Conservation (phyloP, 2,113 vertebrate genomes). For the Platanista minor region DNA sequence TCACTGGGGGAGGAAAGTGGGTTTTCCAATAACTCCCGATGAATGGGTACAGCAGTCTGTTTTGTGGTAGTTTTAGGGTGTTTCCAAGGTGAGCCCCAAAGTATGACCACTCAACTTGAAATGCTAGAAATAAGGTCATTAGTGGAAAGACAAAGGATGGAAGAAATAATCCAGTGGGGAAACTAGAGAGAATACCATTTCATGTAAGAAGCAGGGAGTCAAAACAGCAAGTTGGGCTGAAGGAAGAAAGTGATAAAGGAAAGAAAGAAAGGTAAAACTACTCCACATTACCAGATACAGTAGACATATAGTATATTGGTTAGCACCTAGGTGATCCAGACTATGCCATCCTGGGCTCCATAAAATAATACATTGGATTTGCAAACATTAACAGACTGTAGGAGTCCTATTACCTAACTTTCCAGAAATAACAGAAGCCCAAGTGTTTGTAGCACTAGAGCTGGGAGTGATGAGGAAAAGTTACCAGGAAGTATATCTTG, state of each 20-base stretch:
- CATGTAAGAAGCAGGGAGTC: neutral
- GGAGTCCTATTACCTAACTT: neutral
- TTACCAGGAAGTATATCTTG: slow-evolving; percentile 59
- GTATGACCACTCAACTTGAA: neutral
- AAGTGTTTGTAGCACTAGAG: neutral
- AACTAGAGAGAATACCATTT: neutral
- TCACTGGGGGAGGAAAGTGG: neutral
- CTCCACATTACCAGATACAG: neutral
- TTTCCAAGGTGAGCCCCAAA: neutral
- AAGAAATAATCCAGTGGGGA: neutral
- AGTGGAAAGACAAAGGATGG: neutral
- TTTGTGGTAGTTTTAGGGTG: neutral
- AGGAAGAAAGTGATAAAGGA: neutral
- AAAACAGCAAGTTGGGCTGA: neutral
- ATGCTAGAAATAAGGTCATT: neutral
- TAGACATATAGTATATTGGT: neutral
- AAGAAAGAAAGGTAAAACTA: neutral
- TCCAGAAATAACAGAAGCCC: slow-evolving; percentile 17
- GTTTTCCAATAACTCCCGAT: neutral
- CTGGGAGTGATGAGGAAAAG: neutral
- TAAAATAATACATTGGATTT: neutral
- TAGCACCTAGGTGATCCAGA: neutral
- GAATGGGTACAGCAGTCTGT: neutral
- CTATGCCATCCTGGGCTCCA: neutral
- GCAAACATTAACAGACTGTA: neutral